Percentiles rank a stretch among this genome's conserved stretches.
These are phyloP conservation scores for Orthonyx spaldingii DNA, from an alignment of 2,113 vertebrate genomes.

Conservation along the genomic window DNA sequence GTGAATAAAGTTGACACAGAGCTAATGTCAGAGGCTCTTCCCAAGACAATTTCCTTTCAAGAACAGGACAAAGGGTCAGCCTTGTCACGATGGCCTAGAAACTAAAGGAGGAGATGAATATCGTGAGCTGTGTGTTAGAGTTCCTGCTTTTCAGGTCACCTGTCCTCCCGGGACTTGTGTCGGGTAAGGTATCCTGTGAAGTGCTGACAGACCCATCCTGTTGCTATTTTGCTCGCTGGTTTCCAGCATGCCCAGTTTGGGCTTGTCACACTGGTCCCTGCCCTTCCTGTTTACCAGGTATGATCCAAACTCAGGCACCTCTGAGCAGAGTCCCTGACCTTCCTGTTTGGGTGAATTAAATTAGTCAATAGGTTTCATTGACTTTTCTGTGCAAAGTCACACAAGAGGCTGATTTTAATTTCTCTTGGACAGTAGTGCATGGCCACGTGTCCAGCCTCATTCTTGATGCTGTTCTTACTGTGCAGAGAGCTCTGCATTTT, in stretches of 20 bases:
- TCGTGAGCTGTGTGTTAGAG: neutral
- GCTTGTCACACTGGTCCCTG: neutral
- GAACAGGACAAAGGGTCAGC: neutral
- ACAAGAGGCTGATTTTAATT: neutral
- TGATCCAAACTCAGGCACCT: neutral
- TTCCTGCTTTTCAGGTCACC: neutral
- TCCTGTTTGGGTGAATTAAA: neutral
- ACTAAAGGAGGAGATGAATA: neutral
- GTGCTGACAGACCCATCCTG: constrained; percentile 24
- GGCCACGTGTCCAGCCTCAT: neutral
- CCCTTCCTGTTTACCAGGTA: constrained; percentile 55
- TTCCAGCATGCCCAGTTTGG: neutral
- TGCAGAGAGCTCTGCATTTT: neutral
- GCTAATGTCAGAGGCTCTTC: neutral
- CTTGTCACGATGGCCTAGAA: neutral
- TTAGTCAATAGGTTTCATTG: neutral
- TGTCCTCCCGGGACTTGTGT: neutral
- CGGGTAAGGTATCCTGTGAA: neutral
- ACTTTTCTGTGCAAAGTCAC: neutral
- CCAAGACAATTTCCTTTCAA: neutral
- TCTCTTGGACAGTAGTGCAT: neutral
- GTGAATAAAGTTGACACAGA: neutral
- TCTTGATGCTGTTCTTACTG: neutral
- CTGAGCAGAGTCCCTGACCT: neutral
- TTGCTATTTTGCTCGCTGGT: neutral